Conservation (phyloP, 2,797 vertebrate species). For the Echeneis naucrates region DNA sequence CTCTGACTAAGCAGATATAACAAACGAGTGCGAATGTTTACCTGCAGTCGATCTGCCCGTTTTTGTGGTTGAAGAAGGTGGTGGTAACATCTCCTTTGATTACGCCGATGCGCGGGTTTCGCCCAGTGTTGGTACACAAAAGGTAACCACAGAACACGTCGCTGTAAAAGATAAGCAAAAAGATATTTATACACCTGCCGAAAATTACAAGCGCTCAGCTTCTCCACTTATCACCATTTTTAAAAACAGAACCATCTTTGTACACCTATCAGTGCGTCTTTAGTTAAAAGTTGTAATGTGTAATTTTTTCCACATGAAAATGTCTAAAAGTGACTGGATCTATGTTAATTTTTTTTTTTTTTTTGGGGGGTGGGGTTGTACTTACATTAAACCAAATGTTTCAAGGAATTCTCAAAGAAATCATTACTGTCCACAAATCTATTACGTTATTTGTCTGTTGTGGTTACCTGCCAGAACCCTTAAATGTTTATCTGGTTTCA, state of each 20-base stretch:
- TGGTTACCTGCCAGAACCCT: too few relatives aligned
- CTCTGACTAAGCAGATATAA: neutral
- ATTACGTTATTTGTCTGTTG: too few relatives aligned
- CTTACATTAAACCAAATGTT: too few relatives aligned
- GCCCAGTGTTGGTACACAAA: constrained; percentile 93
- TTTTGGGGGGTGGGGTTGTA: too few relatives aligned
- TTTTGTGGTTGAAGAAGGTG: constrained; percentile 96
- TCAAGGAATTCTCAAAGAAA: too few relatives aligned
- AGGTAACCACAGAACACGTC: constrained; percentile 99
- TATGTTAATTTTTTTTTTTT: too few relatives aligned
- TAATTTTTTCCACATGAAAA: too few relatives aligned
- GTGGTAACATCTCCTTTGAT: constrained; percentile 96
- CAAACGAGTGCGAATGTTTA: constrained; percentile 67
- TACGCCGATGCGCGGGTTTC: constrained; percentile 90
- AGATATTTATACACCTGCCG: constrained; percentile 18
- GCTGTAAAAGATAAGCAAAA: constrained; percentile 78
- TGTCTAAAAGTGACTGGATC: too few relatives aligned
- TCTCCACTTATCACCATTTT: neutral
- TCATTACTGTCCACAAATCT: too few relatives aligned
- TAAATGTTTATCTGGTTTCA: too few relatives aligned
- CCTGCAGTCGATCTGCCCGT: constrained; percentile 96
- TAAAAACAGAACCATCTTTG: neutral
- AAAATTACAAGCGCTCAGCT: neutral
- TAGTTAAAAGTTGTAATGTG: neutral
- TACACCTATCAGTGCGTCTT: neutral